A percentile compares a stretch with the other conserved stretches of the same genome.
These are phyloP conservation scores for Xanthorhoe designata DNA, from an alignment of 2,888 invertebrate genomes.

Conservation along the genomic window DNA sequence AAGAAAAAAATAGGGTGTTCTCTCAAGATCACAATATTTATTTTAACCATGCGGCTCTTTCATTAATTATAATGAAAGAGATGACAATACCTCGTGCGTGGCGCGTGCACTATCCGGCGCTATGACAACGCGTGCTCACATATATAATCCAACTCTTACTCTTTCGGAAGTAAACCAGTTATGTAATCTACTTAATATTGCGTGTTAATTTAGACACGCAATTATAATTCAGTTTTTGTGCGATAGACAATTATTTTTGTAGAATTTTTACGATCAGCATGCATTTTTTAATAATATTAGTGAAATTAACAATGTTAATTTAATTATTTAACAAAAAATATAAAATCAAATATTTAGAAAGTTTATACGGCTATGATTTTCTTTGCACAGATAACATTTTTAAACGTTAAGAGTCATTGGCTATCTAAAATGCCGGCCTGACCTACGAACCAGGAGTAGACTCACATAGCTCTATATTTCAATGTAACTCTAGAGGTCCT, in stretches of 20 bases:
- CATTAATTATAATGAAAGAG: not conserved
- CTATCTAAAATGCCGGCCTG: too few relatives aligned
- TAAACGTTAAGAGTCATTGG: too few relatives aligned
- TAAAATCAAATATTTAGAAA: not conserved
- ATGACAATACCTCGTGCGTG: not conserved
- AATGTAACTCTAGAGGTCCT: too few relatives aligned
- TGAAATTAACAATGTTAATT: not conserved
- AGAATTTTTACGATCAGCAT: slow-evolving; percentile 6
- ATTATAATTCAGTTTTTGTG: slow-evolving; percentile 12
- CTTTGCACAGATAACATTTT: too few relatives aligned
- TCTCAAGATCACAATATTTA: too few relatives aligned
- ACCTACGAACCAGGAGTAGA: too few relatives aligned
- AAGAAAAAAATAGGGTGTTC: too few relatives aligned
- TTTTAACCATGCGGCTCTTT: too few relatives aligned
- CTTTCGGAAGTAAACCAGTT: slow-evolving; percentile 29
- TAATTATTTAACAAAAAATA: not conserved
- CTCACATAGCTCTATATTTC: too few relatives aligned
- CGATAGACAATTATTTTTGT: slow-evolving; percentile 4
- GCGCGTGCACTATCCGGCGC: not conserved
- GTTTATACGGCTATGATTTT: not conserved
- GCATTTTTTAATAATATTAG: slow-evolving; percentile 19
- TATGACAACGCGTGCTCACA: slow-evolving; percentile 2
- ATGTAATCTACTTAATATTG: slow-evolving; percentile 34
- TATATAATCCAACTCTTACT: slow-evolving; percentile 2
- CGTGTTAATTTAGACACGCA: too few relatives aligned